These are phyloP conservation scores for Pseudomugil tenellus DNA, from an alignment of 2,797 vertebrate genomes.

Conservation along the genomic window DNA sequence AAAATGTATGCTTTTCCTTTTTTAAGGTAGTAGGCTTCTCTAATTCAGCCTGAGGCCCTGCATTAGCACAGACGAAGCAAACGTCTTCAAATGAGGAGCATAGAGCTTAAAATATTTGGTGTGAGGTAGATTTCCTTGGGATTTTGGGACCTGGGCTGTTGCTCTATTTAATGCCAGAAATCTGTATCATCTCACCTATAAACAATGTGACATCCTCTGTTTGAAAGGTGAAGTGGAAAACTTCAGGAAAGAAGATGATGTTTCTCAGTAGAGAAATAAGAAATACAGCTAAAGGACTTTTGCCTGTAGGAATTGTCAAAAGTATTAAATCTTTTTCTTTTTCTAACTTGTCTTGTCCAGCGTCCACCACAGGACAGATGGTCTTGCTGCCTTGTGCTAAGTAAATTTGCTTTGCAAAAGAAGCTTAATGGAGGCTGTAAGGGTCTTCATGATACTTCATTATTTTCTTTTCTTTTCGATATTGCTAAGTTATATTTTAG, in stretches of 20 bases:
- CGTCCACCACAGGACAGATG: neutral
- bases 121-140: neutral
- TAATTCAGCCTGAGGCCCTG: neutral
- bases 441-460: neutral
- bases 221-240: neutral
- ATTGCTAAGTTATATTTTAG: neutral
- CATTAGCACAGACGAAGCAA: neutral
- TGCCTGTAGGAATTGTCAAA: neutral
- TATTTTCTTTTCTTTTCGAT: neutral
- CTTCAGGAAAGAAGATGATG: neutral
- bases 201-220: neutral
- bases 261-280: neutral
- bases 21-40: neutral
- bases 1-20: neutral
- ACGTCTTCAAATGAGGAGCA: neutral
- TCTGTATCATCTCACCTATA: neutral
- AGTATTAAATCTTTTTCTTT: neutral
- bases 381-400: neutral
- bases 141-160: neutral
- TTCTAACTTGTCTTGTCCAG: neutral
- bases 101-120: neutral
- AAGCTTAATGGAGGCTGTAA: neutral
- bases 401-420: neutral
- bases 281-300: neutral
- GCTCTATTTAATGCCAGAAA: neutral